Conservation (phyloP, 2,113 vertebrate genomes). For the Gracilinanus agilis region DNA sequence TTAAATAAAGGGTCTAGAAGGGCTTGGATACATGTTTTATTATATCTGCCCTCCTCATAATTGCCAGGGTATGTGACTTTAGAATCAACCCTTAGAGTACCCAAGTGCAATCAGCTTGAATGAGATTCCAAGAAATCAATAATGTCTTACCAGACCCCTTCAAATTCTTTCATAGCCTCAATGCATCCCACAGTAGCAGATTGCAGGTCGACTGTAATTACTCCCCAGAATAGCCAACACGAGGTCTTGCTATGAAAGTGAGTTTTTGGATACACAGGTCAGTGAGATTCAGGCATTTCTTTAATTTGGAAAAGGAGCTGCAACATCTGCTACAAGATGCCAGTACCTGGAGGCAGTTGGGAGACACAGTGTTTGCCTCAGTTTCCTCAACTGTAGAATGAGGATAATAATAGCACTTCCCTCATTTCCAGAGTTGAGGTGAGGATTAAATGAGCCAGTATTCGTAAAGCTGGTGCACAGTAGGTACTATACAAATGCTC, state of each 20-base stretch:
- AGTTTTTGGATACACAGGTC: constrained; percentile 67
- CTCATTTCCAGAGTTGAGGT: neutral
- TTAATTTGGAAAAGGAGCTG: constrained; percentile 34
- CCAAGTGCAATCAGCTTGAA: constrained; percentile 73
- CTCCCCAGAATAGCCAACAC: constrained; percentile 67
- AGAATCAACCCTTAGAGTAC: constrained; percentile 53
- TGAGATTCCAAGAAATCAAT: constrained; percentile 78
- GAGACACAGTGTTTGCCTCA: neutral
- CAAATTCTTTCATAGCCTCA: constrained; percentile 60
- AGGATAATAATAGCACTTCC: neutral
- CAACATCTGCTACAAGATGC: neutral
- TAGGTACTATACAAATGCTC: neutral
- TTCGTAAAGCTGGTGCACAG: neutral
- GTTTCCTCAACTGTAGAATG: neutral
- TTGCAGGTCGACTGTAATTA: constrained; percentile 62
- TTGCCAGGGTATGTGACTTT: constrained; percentile 53
- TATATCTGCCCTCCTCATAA: constrained; percentile 69
- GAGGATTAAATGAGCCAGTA: neutral
- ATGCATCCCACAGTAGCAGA: constrained; percentile 41
- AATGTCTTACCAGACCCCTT: constrained; percentile 68
- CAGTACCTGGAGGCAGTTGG: neutral
- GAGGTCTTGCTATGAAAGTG: constrained; percentile 56
- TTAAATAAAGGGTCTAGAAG: constrained; percentile 70
- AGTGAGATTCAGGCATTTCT: constrained; percentile 43
- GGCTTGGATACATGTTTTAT: constrained; percentile 42